These are phyloP conservation scores for Microtus montanus DNA, from an alignment of 2,113 vertebrate species.

Conservation along the genomic window DNA sequence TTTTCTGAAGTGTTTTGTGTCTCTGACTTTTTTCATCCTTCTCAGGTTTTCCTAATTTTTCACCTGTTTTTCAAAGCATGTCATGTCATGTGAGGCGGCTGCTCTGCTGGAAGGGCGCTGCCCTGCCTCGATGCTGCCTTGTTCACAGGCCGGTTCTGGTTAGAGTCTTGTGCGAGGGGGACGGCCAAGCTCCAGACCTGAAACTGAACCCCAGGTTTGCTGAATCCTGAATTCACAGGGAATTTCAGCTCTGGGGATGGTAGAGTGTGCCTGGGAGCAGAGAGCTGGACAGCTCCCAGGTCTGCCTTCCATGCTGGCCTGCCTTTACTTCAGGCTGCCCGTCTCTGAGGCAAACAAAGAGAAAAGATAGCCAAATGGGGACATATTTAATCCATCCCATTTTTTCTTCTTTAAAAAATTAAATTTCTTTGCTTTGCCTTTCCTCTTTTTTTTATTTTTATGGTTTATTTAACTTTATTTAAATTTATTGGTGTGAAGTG, in stretches of 20 bases:
- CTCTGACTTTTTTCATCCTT: not conserved
- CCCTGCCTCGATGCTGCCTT: conserved; percentile 32
- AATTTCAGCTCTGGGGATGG: conserved; percentile 53
- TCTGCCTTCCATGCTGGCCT: not conserved
- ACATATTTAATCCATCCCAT: conserved; percentile 22
- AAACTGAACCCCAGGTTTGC: conserved; percentile 56
- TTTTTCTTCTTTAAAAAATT: not conserved
- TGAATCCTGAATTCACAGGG: conserved; percentile 58
- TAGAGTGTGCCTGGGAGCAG: not conserved
- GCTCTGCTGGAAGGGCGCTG: not conserved
- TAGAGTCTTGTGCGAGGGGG: conserved; percentile 31
- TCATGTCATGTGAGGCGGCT: not conserved
- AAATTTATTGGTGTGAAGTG: too few species aligned
- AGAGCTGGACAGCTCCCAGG: conserved; percentile 56
- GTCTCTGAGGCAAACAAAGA: conserved; percentile 34
- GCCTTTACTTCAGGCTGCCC: conserved; percentile 55
- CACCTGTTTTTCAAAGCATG: not conserved
- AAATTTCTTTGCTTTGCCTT: conserved; percentile 28
- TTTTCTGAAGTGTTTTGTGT: conserved; percentile 16
- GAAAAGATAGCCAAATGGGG: conserved; percentile 43
- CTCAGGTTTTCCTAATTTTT: conserved; percentile 41
- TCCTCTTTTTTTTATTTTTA: too few species aligned
- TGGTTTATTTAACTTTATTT: too few species aligned
- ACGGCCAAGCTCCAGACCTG: conserved; percentile 66
- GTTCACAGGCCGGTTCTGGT: conserved; percentile 49